Base-by-base conservation (phyloP, 2,797 vertebrate species). In the Artibeus jamaicensis region DNA sequence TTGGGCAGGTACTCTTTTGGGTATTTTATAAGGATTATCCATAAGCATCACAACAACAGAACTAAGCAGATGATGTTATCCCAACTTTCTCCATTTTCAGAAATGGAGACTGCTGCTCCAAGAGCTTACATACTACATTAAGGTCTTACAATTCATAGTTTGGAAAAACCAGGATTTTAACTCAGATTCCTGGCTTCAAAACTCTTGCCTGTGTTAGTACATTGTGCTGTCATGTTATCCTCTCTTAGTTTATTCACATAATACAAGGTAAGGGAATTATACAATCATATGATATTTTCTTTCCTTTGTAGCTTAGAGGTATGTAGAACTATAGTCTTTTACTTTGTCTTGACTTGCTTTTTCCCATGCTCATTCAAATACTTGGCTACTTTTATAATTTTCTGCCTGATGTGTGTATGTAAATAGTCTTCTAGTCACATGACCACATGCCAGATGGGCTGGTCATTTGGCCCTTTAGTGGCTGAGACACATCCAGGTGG, bases 401-500 rank as follows among this genome's bases (percentile, higher is more conserved):
- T 94, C 83, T 88, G 22, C 48, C 84, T 85, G 84, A 46, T 73
- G 5, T 8, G 6, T 53, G 11, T 81, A 68, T 86, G 85, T 95
- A 91, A 96, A 91, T 94, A 97, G 89, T 53, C 53, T 74, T 9
- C n/a, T 48, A 12, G 29, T 82, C 94, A 83, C 24, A 34, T 95
- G 97, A 88, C 37, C 65, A 89, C 68, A 82, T 87, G 93, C 85
- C 95, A 77, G 78, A 81, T 70, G 53, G 74, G n/a, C 93, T 91
- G 86, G 42, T 95, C 91, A 86, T 53, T 86, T 53, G 82, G 42
- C 79, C n/a, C 39, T 93, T 91, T 34, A 50, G 89, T 0, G 29
- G 34, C 82, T 87, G 76, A 93, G 48, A 78, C 55, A 26, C 9
- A n/a, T 82, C 93, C 95, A 97, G 96, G 95, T 94, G 93, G 59